A percentile compares a stretch with the other conserved stretches of the same genome.
Evolutionary conservation across 1,140 invertebrate species (phyloP).

Genomic region (Bombus turneri): DNA sequence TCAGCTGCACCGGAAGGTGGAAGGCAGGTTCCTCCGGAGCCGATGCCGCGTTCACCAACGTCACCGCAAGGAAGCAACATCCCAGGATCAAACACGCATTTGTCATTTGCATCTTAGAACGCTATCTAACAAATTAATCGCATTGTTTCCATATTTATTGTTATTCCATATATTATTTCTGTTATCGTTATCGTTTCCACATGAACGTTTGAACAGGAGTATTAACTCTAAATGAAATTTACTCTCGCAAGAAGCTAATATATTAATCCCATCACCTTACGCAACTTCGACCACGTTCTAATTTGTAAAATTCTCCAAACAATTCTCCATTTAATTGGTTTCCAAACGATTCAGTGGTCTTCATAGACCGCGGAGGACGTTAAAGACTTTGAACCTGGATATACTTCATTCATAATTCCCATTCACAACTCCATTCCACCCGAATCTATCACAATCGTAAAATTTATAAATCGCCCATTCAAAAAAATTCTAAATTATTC

Average conservation of each 20-base stretch:
- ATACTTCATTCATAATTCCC: neutral
- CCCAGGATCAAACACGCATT: conserved; percentile 56
- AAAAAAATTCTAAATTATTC: no score
- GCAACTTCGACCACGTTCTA: neutral
- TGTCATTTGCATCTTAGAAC: conserved; percentile 68
- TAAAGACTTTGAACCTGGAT: neutral
- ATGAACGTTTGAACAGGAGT: neutral
- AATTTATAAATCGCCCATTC: no score
- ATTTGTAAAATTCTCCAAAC: neutral
- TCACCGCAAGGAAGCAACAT: conserved; percentile 72
- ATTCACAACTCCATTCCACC: neutral
- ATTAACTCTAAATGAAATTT: no score
- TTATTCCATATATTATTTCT: neutral
- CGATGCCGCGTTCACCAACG: conserved; percentile 72
- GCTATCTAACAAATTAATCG: conserved; percentile 25
- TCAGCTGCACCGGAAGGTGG: conserved; percentile 90
- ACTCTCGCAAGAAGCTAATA: neutral
- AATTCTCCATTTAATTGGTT: neutral
- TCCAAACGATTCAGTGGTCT: neutral
- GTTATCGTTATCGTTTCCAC: neutral
- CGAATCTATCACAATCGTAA: neutral
- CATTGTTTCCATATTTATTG: neutral
- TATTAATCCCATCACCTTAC: neutral
- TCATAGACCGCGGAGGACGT: neutral
- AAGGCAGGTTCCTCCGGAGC: conserved; percentile 85